Evolutionary conservation across 2,113 vertebrate species (phyloP), one percentile per base, ranked within the genome.

Genomic region (Heterochromis multidens): DNA sequence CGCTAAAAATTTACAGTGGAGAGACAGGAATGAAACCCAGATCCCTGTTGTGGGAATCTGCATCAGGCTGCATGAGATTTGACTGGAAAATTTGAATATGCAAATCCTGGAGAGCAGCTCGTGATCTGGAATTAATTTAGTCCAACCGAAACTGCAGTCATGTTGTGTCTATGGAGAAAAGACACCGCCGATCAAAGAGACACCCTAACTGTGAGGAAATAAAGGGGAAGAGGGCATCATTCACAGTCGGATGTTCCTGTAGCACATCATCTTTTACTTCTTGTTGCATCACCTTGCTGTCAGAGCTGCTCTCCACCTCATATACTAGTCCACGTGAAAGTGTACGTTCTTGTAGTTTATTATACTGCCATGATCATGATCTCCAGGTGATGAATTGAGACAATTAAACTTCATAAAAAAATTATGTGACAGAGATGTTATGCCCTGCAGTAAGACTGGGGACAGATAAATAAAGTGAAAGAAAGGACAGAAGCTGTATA

Each of bases 251-350:
- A 86, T 92, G 88, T 88, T 91, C 87, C 84, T 77, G 70, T 79
- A 86, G 59, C 72, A 62, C 89, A 77, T 94, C 92, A 88, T 88
- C 85, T 84, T 94, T 95, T 94, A 89, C 93, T 33, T 70, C 77
- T 56, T 4, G 43, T 95, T 95, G 92, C 95, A 92, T 95, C 95
- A 95, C 85, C 81, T 86, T 16, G 65, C 82, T 86, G 88, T 89
- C 67, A 79, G 80, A 87, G 87, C 67, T 8, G 67, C 82, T 79
- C 80, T 57, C 29, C 56, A 61, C 65, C 81, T 84, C 72, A 56
- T 21, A 79, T 52, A 31, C 52, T 31, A 14, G 74, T 61, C 65
- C 78, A 25, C 63, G 83, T 63, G 63, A 91, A 85, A 82, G 80
- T 79, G 54, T 9, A 4, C 52, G 40, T 76, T 85, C 67, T 58